Evolutionary conservation across 2,797 vertebrate genomes (phyloP).

Genomic region (Enteromius mattozi): DNA sequence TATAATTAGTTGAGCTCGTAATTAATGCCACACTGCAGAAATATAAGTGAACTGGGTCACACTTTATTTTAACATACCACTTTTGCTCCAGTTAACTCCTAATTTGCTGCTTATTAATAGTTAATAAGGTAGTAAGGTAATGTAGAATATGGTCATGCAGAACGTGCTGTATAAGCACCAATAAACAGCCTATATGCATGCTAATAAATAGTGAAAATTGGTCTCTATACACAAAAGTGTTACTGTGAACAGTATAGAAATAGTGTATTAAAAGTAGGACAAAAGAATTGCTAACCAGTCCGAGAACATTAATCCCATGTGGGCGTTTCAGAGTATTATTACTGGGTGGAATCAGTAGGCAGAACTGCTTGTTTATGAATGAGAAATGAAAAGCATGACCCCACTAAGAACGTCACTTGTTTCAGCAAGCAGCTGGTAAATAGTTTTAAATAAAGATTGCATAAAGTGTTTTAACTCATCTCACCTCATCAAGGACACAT

Average conservation of each 20-base stretch:
- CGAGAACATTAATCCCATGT: neutral
- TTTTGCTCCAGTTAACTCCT: neutral
- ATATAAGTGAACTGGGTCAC: neutral
- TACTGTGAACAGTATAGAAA: neutral
- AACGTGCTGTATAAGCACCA: neutral
- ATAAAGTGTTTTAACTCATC: constrained; percentile 24
- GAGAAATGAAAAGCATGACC: constrained; percentile 1
- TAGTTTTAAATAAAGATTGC: constrained; percentile 17
- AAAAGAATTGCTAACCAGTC: neutral
- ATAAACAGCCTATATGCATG: neutral
- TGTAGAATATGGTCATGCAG: neutral
- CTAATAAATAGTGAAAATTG: neutral
- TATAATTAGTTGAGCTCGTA: neutral
- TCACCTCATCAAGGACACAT: neutral
- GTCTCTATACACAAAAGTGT: neutral
- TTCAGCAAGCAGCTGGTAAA: constrained; percentile 1
- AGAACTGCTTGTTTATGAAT: neutral
- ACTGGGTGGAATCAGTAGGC: neutral
- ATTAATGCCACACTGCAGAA: neutral
- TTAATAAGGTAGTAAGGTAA: neutral
- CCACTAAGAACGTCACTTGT: neutral
- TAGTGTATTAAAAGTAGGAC: neutral
- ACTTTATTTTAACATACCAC: neutral
- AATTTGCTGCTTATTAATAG: neutral
- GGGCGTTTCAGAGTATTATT: neutral